These are phyloP conservation scores for Pangasius mekongensis DNA, from an alignment of 2,797 vertebrate species.

Conservation along the genomic window DNA sequence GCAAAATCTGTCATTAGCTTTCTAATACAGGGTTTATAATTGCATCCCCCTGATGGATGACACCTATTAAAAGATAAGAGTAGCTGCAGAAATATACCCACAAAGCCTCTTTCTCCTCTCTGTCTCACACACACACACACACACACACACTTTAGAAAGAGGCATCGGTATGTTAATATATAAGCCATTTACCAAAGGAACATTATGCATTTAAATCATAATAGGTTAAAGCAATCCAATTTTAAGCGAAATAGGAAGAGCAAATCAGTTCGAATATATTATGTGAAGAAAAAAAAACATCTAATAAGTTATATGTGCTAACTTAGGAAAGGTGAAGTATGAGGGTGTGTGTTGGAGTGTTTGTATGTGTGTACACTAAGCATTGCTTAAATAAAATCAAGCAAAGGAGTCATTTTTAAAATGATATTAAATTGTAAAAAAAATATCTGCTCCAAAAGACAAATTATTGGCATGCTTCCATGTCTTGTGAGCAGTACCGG, in stretches of 20 bases:
- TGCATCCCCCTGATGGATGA: slow-evolving; percentile 43
- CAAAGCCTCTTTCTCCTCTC: slow-evolving; percentile 8
- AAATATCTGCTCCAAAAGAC: slow-evolving; percentile 67
- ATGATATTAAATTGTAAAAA: slow-evolving; percentile 53
- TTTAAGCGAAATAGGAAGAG: slow-evolving; percentile 33
- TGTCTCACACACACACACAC: slow-evolving; percentile 4
- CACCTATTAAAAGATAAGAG: slow-evolving; percentile 48
- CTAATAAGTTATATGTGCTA: slow-evolving; percentile 45
- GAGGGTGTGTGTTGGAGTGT: not conserved
- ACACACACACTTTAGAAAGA: slow-evolving; percentile 15
- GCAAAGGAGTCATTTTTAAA: slow-evolving; percentile 60
- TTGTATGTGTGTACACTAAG: slow-evolving; percentile 7
- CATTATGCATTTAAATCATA: slow-evolving; percentile 69
- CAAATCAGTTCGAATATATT: not conserved
- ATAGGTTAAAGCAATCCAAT: slow-evolving; percentile 65
- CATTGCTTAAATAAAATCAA: slow-evolving; percentile 58
- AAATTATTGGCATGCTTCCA: slow-evolving; percentile 59
- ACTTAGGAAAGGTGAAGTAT: slow-evolving; percentile 32
- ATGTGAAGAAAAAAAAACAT: not conserved
- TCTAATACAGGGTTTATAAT: slow-evolving; percentile 29
- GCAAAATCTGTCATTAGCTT: slow-evolving; percentile 37
- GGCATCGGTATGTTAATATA: slow-evolving; percentile 62
- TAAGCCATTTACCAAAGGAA: slow-evolving; percentile 63
- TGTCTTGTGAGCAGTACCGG: not conserved
- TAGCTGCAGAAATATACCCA: slow-evolving; percentile 40